Conservation (phyloP, 2,113 vertebrate species). For the Zosterops japonicus region DNA sequence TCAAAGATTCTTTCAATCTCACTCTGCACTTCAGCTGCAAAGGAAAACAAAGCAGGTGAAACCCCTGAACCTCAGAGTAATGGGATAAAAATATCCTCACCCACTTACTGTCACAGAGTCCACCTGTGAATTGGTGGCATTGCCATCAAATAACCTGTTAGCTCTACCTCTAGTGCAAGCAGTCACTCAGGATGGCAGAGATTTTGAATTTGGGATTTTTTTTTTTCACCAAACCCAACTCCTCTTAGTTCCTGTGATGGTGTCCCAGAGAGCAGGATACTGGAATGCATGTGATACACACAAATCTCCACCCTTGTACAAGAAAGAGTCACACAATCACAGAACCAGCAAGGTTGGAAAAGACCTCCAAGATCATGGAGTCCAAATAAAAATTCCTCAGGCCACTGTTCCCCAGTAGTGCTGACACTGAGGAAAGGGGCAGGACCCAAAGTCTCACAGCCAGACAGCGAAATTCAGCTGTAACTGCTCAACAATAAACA, state of each 20-base stretch:
- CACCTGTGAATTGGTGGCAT: neutral
- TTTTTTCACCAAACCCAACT: neutral
- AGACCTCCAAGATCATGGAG: neutral
- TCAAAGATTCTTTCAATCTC: constrained; percentile 98
- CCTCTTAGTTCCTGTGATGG: neutral
- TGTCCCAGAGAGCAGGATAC: neutral
- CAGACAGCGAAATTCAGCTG: neutral
- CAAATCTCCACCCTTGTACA: neutral
- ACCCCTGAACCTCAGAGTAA: neutral
- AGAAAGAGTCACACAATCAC: neutral
- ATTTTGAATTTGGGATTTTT: neutral
- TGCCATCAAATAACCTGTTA: neutral
- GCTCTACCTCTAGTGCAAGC: neutral
- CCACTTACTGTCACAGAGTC: neutral
- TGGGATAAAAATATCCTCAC: neutral
- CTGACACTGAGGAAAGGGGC: neutral
- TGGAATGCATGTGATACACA: accelerated
- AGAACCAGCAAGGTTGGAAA: neutral
- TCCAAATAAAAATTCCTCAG: neutral
- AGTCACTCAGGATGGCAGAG: neutral
- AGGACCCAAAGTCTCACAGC: neutral
- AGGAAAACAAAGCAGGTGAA: neutral
- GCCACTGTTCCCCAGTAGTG: neutral
- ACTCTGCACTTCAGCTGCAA: constrained; percentile 93
- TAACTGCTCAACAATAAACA: neutral